Conservation (phyloP, 2,888 invertebrate genomes). For the Tiliacea citrago region DNA sequence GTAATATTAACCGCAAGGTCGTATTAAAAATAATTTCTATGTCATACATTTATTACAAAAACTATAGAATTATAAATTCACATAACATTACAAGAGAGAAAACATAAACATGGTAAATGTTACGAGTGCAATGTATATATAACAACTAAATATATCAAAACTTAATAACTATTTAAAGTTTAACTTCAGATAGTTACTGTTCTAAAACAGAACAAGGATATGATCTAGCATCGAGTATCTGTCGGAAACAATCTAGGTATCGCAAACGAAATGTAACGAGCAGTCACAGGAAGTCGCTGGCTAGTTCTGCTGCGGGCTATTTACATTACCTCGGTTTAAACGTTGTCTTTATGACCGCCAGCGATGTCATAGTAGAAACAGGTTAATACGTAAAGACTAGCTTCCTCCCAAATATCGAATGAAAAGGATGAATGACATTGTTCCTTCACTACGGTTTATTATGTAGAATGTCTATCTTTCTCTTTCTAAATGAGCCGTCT, state of each 20-base stretch:
- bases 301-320: slow-evolving; percentile 20
- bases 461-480: slow-evolving; percentile 20
- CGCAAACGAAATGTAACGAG: slow-evolving; percentile 49
- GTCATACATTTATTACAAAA: slow-evolving; percentile 58
- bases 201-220: slow-evolving; percentile 67
- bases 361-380: slow-evolving; percentile 39
- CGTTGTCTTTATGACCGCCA: slow-evolving; percentile 41
- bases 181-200: slow-evolving; percentile 78
- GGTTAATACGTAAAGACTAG: slow-evolving; percentile 26
- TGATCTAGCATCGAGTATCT: slow-evolving; percentile 70
- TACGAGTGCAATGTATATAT: slow-evolving; percentile 80
- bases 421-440: slow-evolving; percentile 3
- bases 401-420: slow-evolving; percentile 22
- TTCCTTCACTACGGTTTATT: slow-evolving; percentile 2
- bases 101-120: slow-evolving; percentile 68
- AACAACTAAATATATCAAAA: slow-evolving; percentile 78
- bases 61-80: slow-evolving; percentile 60
- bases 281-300: slow-evolving; percentile 48
- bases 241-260: slow-evolving; percentile 64
- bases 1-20: slow-evolving; percentile 64
- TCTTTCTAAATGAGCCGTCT: slow-evolving; percentile 37
- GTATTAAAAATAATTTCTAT: slow-evolving; percentile 60
- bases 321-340: slow-evolving; percentile 12
- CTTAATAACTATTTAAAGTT: slow-evolving; percentile 83
- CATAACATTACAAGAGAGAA: slow-evolving; percentile 65